phyloP scores from a whole-genome alignment of 2,888 invertebrate genomes.

The Harpalus rufipes region DNA sequence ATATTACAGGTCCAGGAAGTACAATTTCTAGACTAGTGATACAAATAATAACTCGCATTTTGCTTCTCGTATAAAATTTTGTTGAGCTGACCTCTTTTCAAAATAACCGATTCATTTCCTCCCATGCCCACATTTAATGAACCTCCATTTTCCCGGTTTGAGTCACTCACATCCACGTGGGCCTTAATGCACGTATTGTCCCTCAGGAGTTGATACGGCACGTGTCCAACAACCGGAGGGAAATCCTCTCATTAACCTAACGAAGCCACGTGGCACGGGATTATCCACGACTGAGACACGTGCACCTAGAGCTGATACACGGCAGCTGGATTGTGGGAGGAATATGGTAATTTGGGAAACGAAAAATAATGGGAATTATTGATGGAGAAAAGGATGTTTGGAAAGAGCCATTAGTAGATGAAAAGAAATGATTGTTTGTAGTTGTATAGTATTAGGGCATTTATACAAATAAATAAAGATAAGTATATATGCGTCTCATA shows the following conservation, averaged over 20 bases:
- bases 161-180: constrained; percentile 12
- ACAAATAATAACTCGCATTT: too few species aligned
- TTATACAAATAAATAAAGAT: too few species aligned
- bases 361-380: background rate
- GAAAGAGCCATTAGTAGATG: too few species aligned
- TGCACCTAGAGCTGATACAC: background rate
- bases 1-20: too few species aligned
- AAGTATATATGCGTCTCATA: too few species aligned
- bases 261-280: constrained; percentile 74
- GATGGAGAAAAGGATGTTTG: background rate
- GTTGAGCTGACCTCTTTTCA: too few species aligned
- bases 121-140: too few species aligned
- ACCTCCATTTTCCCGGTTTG: background rate
- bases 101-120: background rate
- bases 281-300: constrained; percentile 42
- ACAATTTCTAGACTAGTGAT: too few species aligned
- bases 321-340: constrained; percentile 23
- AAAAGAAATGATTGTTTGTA: too few species aligned
- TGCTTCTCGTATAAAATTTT: too few species aligned
- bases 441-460: too few species aligned
- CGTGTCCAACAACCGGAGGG: constrained; percentile 45
- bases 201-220: constrained; percentile 46
- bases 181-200: constrained; percentile 50
- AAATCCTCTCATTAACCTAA: constrained; percentile 74
- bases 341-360: constrained; percentile 21